phyloP scores from a whole-genome alignment of 2,113 vertebrate species.

The Sterna hirundo region DNA sequence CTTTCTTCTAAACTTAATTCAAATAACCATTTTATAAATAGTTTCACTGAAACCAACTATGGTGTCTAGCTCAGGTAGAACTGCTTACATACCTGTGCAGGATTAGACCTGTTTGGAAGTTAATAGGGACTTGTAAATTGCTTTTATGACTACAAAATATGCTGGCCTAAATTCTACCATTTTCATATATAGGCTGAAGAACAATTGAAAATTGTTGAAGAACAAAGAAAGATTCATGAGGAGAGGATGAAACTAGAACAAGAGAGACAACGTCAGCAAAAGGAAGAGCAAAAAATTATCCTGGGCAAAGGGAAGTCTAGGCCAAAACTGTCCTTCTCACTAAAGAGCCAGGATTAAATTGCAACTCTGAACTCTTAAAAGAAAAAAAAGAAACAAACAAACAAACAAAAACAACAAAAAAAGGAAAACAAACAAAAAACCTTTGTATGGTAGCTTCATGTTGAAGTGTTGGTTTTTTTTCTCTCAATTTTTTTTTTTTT shows the following conservation, averaged over 20 bases:
- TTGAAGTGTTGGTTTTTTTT: slow-evolving; percentile 84
- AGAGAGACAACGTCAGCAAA: slow-evolving; percentile 97
- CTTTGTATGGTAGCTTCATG: slow-evolving; percentile 93
- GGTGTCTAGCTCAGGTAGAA: background rate
- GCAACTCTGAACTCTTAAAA: slow-evolving; percentile 78
- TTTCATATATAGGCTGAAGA: slow-evolving; percentile 90
- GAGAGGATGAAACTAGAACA: slow-evolving; percentile 99
- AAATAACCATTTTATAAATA: background rate
- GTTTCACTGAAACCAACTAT: background rate
- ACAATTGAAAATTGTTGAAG: slow-evolving; percentile 99
- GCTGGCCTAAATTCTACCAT: slow-evolving; percentile 21
- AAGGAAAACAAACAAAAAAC: slow-evolving; percentile 53
- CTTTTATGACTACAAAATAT: background rate
- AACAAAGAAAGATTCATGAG: slow-evolving; percentile 99
- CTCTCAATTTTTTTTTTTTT: background rate
- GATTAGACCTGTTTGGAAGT: slow-evolving; percentile 16
- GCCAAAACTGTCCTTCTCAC: slow-evolving; percentile 96
- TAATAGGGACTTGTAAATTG: background rate
- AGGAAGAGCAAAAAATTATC: slow-evolving; percentile 99
- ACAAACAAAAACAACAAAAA: background rate
- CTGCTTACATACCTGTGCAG: background rate
- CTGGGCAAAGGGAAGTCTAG: slow-evolving; percentile 98
- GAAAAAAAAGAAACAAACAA: slow-evolving; percentile 42
- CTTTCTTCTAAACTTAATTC: background rate
- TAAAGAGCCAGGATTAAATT: slow-evolving; percentile 94